A percentile compares a stretch with the other conserved stretches of the same genome.
Evolutionary conservation across 2,113 vertebrate genomes (phyloP).

Genomic region (Trichechus manatus): DNA sequence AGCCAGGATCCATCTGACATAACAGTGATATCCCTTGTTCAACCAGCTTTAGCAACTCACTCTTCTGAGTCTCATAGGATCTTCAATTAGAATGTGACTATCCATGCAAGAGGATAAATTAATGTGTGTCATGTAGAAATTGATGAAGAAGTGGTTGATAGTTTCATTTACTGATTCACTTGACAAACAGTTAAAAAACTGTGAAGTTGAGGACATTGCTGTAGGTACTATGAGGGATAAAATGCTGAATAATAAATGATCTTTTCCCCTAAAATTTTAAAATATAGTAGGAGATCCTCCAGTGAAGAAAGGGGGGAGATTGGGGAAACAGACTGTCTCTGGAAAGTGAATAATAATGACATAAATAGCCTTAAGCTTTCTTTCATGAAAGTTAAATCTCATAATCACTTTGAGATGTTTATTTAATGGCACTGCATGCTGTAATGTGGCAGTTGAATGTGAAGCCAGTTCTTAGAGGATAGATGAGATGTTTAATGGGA

Average conservation of each 20-base stretch:
- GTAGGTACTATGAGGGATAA: not conserved
- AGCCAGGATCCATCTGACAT: too few relatives aligned
- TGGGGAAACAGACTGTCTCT: not conserved
- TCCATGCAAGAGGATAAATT: not conserved
- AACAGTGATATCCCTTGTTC: too few relatives aligned
- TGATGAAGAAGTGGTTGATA: not conserved
- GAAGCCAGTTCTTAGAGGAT: not conserved
- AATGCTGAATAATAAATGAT: not conserved
- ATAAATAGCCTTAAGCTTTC: conserved; percentile 18
- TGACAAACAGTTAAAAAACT: conserved; percentile 19
- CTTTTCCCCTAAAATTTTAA: not conserved
- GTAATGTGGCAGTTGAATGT: not conserved
- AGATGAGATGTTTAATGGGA: not conserved
- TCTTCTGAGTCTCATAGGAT: not conserved
- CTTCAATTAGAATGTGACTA: not conserved
- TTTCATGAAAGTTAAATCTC: conserved; percentile 11
- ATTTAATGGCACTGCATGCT: not conserved
- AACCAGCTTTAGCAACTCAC: not conserved
- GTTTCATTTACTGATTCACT: not conserved
- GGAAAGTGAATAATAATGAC: not conserved
- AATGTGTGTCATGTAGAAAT: conserved; percentile 19
- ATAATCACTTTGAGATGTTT: not conserved
- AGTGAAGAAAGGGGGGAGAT: not conserved
- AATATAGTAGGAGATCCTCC: not conserved
- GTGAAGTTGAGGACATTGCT: not conserved